Evolutionary conservation across 2,797 vertebrate genomes (phyloP), one percentile per base, ranked within the genome.

Genomic region (Otolemur crassicaudatus): DNA sequence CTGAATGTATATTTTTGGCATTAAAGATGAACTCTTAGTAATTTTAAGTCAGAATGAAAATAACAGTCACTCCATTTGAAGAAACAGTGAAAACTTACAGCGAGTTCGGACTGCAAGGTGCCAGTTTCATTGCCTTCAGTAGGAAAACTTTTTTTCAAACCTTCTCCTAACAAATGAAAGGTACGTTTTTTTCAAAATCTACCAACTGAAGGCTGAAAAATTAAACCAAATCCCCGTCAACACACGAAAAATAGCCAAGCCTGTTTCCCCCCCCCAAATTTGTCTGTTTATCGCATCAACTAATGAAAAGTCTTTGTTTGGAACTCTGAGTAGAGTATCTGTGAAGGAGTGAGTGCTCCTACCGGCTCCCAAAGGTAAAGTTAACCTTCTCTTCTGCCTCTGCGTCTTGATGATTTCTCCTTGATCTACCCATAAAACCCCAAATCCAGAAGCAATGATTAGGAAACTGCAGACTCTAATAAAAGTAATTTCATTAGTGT

Each of bases 341-440:
- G 87, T 83, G n/a, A 92, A 31, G 79, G 34, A 96, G 25, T 83
- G 34, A 96, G 29, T 20, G 87, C 37, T 70, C 37, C 17, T 31
- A 60, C 3, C 2, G 53, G 73, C 93, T 92, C 87, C 94, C 63
- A 91, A 43, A 92, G 31, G 70, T 40, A 40, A 84, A 70, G 61
- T 63, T 94, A 67, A 88, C 63, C 43, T 88, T 92, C 82, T 97
- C 56, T 96, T 46, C 76, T 25, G 65, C 56, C 58, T 90, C 85
- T 82, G n/a, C 40, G 25, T 92, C 73, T 25, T 77, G 34, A 61
- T 34, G 76, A 56, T n/a, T 89, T 95, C 60, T 83, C 75, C 96
- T 96, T 98, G 94, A 94, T 95, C 76, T 75, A 69, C 43, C 77
- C 69, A 87, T 97, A 94, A 94, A 96, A 90, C 3, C 37, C 43